Evolutionary conservation across 2,888 invertebrate genomes (phyloP), one percentile per base, ranked within the genome.

Genomic region (Hypercompe scribonia): DNA sequence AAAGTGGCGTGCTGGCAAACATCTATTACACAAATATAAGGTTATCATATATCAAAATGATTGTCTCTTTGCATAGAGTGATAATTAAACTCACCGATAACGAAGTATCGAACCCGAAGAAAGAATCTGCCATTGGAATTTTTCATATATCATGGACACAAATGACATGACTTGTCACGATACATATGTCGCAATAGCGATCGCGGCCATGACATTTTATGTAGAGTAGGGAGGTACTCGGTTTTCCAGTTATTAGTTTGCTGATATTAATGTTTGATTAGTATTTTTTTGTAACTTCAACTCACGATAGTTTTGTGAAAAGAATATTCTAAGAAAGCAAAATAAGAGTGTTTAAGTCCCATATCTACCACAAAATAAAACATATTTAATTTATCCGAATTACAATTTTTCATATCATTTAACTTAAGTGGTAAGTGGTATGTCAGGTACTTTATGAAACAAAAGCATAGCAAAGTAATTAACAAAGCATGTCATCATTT

Each of bases 51-150:
- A 82, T 77, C 77, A 78, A 89, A 87, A 77, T 78, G 75, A 80
- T 80, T 73, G 80, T 82, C 71, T 80, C 73, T 80, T 78, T 70
- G 64, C 24, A 74, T 81, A 85, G 83, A 88, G 88, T 82, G 80
- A 71, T 77, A 68, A 75, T 75, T 80, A 77, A 90, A 96, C 97
- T 97, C 95, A 98, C 98, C 96, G 97, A 97, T 96, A 97, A 91
- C 94, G 97, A 96, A 92, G 97, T 96, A 96, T 97, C 97, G 96
- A 98, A 97, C 96, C 97, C 97, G 96, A 98, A 98, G 97, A 98
- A 98, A 95, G 97, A 97, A 97, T 98, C 97, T 97, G 97, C 98
- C 98, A 98, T 98, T 97, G 94, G 95, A 93, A 91, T 92, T 95
- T 95, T 94, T 96, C 96, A 96, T 96, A 91, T 94, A 96, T 95